Conservation (phyloP, 1,140 invertebrate genomes). For the Diabrotica virgifera region DNA sequence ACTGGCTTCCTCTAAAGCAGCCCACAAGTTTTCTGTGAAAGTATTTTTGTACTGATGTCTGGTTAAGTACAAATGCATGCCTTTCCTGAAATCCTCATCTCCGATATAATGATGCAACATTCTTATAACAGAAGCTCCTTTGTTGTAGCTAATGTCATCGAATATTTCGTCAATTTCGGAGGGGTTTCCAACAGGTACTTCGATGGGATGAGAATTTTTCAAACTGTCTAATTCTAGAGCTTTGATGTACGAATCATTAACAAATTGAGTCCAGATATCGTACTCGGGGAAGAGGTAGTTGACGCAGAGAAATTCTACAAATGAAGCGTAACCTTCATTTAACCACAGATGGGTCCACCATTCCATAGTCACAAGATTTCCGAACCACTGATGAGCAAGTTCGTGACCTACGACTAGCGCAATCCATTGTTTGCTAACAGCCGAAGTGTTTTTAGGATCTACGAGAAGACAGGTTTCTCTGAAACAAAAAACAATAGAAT, state of each 20-base stretch:
- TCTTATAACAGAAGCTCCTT: conserved; percentile 89
- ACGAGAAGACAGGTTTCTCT: conserved; percentile 81
- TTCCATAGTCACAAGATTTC: conserved; percentile 89
- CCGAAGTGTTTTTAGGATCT: conserved; percentile 80
- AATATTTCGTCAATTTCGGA: conserved; percentile 94
- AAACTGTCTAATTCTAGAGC: conserved; percentile 86
- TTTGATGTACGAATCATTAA: conserved; percentile 76
- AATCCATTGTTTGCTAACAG: conserved; percentile 80
- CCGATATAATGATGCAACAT: conserved; percentile 97
- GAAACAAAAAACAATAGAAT: conserved; percentile 39
- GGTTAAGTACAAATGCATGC: conserved; percentile 90
- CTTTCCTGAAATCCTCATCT: conserved; percentile 89
- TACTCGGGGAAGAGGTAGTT: conserved; percentile 87
- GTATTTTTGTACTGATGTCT: conserved; percentile 89
- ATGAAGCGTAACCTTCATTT: conserved; percentile 91
- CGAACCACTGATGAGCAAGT: conserved; percentile 89
- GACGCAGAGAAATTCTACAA: conserved; percentile 85
- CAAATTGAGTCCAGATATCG: conserved; percentile 92
- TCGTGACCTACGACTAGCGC: conserved; percentile 86
- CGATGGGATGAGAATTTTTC: conserved; percentile 88
- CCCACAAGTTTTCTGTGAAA: conserved; percentile 93
- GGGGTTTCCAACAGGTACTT: conserved; percentile 84
- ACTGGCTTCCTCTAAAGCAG: conserved; percentile 82
- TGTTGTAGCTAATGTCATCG: conserved; percentile 93
- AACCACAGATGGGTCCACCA: conserved; percentile 84